Base-by-base conservation (phyloP, 2,888 invertebrate species). In the Pseudanteris insignis region DNA sequence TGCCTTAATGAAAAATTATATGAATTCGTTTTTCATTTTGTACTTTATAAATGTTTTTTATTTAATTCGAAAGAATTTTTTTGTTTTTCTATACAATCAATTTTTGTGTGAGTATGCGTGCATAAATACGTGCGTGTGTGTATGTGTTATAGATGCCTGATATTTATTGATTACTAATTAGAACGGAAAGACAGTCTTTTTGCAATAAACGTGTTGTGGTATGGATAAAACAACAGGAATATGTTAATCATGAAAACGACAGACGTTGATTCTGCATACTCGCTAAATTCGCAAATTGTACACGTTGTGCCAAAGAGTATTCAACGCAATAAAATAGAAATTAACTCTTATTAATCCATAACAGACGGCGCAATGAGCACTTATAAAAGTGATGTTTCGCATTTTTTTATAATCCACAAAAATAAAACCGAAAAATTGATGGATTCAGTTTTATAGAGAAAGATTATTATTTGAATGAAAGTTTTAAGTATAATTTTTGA, bases 131-230 rank as follows among this genome's bases (percentile, higher is more conserved):
- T 21, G 21, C 3, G 21, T 21, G 7, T 30, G 34, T 51, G 25
- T 29, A 25, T 36, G 29, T 51, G 34, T 15, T 8, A 11, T 14
- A 30, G 25, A 33, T 15, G 24, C 33, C 25, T 26, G 12, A 15
- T 21, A 36, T 25, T 29, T 24, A 32, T 12, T n/a, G 11, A 28
- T 10, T 24, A 15, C 32, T 9, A 18, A 10, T 12, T 25, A 24
- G 11, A 11, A 29, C 10, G 6, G 28, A 33, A 46, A 46, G 46
- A 13, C 14, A 34, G 46, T 46, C 46, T 46, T 46, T 46, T 46
- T 34, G 46, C 9, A 9, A 30, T 8, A 14, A n/a, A n/a, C n/a
- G n/a, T n/a, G n/a, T n/a, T n/a, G n/a, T n/a, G n/a, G n/a, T n/a
- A n/a, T n/a, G n/a, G n/a, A n/a, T n/a, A n/a, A n/a, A n/a, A n/a